Conservation (phyloP, 2,888 invertebrate genomes). For the Sarcophaga caerulescens region DNA sequence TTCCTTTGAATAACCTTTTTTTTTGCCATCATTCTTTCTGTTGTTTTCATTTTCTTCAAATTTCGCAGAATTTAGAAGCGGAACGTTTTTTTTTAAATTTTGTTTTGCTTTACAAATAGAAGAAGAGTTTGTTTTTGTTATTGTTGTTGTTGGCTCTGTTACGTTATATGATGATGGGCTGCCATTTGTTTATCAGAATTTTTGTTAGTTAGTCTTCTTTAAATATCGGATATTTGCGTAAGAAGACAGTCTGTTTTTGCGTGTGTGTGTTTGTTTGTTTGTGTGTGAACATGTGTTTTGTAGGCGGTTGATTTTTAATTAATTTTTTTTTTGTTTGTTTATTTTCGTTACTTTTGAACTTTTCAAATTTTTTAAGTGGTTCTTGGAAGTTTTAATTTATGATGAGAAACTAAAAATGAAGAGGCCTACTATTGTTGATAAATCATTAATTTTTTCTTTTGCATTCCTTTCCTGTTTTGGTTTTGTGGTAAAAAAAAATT, state of each 20-base stretch:
- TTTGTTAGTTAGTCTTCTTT: constrained; percentile 10
- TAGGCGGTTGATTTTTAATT: constrained; percentile 54
- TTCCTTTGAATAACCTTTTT: not conserved
- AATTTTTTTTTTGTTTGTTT: constrained; percentile 14
- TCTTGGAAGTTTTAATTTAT: constrained; percentile 52
- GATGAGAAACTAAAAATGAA: constrained; percentile 34
- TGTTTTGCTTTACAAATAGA: not conserved
- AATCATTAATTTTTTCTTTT: not conserved
- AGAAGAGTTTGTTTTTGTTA: too few relatives aligned
- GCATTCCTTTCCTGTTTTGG: not conserved
- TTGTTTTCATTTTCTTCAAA: not conserved
- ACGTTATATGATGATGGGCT: too few relatives aligned
- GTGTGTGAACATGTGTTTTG: constrained; percentile 18
- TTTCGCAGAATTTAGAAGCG: not conserved
- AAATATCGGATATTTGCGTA: too few relatives aligned
- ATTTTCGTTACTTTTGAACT: constrained; percentile 39
- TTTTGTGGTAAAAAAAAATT: not conserved
- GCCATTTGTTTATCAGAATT: not conserved
- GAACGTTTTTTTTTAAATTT: not conserved
- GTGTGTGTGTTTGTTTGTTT: not conserved
- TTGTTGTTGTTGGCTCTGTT: too few relatives aligned
- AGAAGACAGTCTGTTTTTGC: not conserved
- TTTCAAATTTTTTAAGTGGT: constrained; percentile 24
- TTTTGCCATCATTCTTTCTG: not conserved
- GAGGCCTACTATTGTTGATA: constrained; percentile 37